These are phyloP conservation scores for Oasisia sp. DNA, from an alignment of 2,888 invertebrate species.

Conservation along the genomic window DNA sequence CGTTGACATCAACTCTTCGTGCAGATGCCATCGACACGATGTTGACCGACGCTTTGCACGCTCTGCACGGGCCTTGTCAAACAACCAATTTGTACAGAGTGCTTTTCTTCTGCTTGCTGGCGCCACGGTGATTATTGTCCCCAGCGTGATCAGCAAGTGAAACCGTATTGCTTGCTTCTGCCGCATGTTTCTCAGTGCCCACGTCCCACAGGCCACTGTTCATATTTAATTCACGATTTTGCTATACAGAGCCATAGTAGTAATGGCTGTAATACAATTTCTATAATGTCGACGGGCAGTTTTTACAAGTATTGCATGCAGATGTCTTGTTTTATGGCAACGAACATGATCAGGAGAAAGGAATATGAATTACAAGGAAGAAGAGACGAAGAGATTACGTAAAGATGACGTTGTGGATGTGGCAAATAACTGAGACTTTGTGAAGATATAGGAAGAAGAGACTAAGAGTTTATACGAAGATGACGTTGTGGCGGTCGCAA, in stretches of 20 bases:
- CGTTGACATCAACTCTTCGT: neutral
- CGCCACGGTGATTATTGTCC: neutral
- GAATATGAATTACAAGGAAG: too few species aligned
- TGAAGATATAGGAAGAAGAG: too few species aligned
- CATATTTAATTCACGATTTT: neutral
- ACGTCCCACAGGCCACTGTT: neutral
- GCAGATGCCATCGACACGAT: neutral
- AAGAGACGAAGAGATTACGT: too few species aligned
- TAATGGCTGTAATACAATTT: neutral
- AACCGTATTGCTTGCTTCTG: neutral
- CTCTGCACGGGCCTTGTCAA: neutral
- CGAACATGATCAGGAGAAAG: too few species aligned
- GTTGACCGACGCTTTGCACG: neutral
- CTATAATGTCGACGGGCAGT: neutral
- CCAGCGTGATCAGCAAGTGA: neutral
- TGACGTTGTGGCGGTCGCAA: too few species aligned
- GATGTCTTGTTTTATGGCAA: too few species aligned
- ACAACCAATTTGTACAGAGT: conserved; percentile 12
- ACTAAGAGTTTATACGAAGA: too few species aligned
- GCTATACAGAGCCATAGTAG: neutral
- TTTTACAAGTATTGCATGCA: too few species aligned
- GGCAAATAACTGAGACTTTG: too few species aligned
- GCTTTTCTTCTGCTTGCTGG: neutral
- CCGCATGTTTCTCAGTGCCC: neutral
- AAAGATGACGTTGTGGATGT: too few species aligned